A percentile compares a stretch with the other conserved stretches of the same genome.
Conservation (phyloP, 2,888 invertebrate species). For the Ectemnius lituratus region DNA sequence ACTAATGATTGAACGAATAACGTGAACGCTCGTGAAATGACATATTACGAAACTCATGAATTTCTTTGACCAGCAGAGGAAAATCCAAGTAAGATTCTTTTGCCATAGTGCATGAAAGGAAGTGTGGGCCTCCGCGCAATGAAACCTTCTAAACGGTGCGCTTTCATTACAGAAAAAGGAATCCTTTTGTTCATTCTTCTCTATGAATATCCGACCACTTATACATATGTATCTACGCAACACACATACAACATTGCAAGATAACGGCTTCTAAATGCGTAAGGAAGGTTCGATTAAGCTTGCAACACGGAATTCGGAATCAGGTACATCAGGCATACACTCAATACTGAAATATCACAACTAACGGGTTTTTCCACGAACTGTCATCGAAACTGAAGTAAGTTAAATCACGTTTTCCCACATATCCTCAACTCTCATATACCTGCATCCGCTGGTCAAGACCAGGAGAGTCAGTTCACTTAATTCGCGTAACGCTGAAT, state of each 20-base stretch:
- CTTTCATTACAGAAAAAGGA: neutral
- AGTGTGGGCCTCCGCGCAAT: too few species aligned
- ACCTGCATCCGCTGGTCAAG: neutral
- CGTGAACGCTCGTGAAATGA: neutral
- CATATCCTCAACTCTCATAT: neutral
- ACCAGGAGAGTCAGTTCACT: neutral
- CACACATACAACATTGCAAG: constrained; percentile 8
- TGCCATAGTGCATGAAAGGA: too few species aligned
- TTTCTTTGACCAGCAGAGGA: too few species aligned
- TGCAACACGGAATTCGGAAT: neutral
- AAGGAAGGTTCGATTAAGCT: constrained; percentile 46
- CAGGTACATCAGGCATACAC: neutral
- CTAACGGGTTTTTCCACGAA: neutral
- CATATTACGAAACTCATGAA: too few species aligned
- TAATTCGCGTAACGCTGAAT: constrained; percentile 10
- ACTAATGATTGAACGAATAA: neutral
- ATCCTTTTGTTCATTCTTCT: neutral
- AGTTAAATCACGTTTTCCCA: too few species aligned
- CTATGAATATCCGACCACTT: constrained; percentile 1
- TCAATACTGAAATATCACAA: neutral
- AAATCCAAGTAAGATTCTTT: too few species aligned
- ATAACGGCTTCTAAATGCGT: constrained; percentile 15
- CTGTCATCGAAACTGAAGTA: neutral
- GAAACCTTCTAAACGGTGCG: too few species aligned
- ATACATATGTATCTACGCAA: constrained; percentile 5